Base-by-base conservation (phyloP, 2,113 vertebrate species). In the Orthonyx spaldingii region DNA sequence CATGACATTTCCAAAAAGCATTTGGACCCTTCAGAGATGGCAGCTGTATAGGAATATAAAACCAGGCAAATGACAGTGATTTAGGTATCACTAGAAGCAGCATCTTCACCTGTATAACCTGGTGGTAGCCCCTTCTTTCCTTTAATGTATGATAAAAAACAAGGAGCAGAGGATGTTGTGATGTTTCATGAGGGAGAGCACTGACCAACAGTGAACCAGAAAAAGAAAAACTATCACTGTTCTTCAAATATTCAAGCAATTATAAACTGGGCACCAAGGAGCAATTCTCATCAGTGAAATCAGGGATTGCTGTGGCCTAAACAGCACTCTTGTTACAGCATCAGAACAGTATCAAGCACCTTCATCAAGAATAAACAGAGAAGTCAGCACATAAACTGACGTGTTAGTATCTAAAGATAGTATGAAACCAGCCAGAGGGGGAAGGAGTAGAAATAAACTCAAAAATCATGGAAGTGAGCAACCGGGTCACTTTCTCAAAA, bases 401-500 rank as follows among this genome's bases (percentile, higher is more conserved):
- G 26, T 44, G n/a, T 75, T 72, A 70, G 63, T 84, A 84, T 66
- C 86, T 84, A 77, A 88, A 89, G 37, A 56, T 15, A 41, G 16
- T 24, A 50, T 11, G n/a, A 84, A 75, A 71, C 61, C 60, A 81
- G 47, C 22, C 80, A 84, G 37, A 87, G 53, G 16, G 11, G 13
- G 35, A 82, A 88, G 46, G 12, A 87, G 9, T 23, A 93, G 64
- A 92, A 91, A 84, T 41, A 59, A 93, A 90, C 24, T 76, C 39
- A 27, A 46, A 88, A 90, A 74, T 77, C 55, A 74, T 47, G 20
- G 8, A 90, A 85, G 33, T 52, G 22, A 90, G 35, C 76, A 90
- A 84, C 5, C 59, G 76, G 70, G 61, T 71, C 61, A 68, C 68
- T 68, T 96, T 95, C 87, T 78, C 68, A 95, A 92, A 95, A 83